Percentiles rank a stretch among this genome's conserved stretches.
Evolutionary conservation across 1,140 invertebrate genomes (phyloP).

Genomic region (Pinna nobilis): DNA sequence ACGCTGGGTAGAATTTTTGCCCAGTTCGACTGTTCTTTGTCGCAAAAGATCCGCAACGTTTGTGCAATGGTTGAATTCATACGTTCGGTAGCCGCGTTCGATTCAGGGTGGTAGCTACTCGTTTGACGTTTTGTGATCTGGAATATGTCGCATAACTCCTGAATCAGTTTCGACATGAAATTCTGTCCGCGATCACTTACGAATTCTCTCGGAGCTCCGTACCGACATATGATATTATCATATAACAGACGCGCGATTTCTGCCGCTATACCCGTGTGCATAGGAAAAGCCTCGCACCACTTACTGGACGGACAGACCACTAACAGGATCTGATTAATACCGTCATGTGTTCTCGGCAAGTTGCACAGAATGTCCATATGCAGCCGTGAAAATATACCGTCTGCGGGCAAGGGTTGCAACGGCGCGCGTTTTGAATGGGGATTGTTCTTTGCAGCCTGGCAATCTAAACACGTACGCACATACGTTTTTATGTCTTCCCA

Average conservation of each 20-base stretch:
- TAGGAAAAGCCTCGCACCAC: slow-evolving; percentile 43
- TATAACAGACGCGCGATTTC: slow-evolving; percentile 41
- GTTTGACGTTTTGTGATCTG: slow-evolving; percentile 20
- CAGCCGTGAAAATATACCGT: slow-evolving; percentile 31
- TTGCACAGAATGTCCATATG: slow-evolving; percentile 46
- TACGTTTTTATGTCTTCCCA: slow-evolving; percentile 37
- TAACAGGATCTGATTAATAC: slow-evolving; percentile 46
- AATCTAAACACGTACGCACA: slow-evolving; percentile 18
- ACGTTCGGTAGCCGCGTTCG: slow-evolving; percentile 23
- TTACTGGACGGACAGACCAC: slow-evolving; percentile 46
- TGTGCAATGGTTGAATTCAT: slow-evolving; percentile 24
- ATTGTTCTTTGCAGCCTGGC: slow-evolving; percentile 15
- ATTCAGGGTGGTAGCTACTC: slow-evolving; percentile 33
- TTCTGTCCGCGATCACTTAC: slow-evolving; percentile 35
- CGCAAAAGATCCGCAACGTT: slow-evolving; percentile 23
- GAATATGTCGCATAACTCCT: slow-evolving; percentile 37
- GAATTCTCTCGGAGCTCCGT: slow-evolving; percentile 37
- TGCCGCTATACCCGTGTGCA: slow-evolving; percentile 27
- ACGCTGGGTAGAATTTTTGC: slow-evolving; percentile 9
- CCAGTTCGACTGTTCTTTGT: slow-evolving; percentile 31
- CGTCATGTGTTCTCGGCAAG: slow-evolving; percentile 20
- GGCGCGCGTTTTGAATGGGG: slow-evolving; percentile 1
- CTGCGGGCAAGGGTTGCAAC: slow-evolving; percentile 18
- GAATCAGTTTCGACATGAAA: slow-evolving; percentile 36
- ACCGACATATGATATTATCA: slow-evolving; percentile 40